phyloP scores from a whole-genome alignment of 2,797 vertebrate genomes.

The Danio kyathit region DNA sequence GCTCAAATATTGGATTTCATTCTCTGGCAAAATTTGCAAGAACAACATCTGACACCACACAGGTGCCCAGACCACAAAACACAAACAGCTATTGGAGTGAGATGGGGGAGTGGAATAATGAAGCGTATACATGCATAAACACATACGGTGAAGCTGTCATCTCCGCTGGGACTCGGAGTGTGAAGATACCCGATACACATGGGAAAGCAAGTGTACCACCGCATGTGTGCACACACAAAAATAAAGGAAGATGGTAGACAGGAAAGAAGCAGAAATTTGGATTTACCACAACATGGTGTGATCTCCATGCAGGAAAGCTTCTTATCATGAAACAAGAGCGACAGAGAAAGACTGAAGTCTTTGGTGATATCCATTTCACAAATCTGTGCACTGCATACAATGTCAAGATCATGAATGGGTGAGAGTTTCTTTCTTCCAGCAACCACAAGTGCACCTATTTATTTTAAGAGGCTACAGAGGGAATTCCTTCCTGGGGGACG shows the following conservation, averaged over 20 bases:
- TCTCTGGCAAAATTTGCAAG: background rate
- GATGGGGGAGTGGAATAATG: constrained; percentile 5
- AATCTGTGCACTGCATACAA: background rate
- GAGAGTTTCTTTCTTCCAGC: background rate
- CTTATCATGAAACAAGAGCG: background rate
- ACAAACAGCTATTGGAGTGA: constrained; percentile 25
- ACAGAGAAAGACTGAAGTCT: background rate
- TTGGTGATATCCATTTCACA: background rate
- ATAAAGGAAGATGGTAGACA: background rate
- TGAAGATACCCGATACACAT: constrained; percentile 27
- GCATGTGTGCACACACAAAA: background rate
- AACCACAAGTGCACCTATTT: background rate
- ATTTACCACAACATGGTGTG: background rate
- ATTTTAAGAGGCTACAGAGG: background rate
- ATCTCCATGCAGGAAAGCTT: background rate
- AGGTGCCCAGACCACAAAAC: constrained; percentile 15
- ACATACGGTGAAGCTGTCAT: background rate
- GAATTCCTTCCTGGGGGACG: background rate
- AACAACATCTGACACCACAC: constrained; percentile 8
- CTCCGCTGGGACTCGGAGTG: constrained; percentile 9
- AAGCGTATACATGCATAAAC: constrained; percentile 22
- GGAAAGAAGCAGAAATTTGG: background rate
- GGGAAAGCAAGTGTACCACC: constrained; percentile 9
- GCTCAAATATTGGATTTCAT: background rate
- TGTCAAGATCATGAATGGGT: background rate